Evolutionary conservation across 2,888 invertebrate genomes (phyloP), one percentile per base, ranked within the genome.

Genomic region (Agrilus biguttatus): DNA sequence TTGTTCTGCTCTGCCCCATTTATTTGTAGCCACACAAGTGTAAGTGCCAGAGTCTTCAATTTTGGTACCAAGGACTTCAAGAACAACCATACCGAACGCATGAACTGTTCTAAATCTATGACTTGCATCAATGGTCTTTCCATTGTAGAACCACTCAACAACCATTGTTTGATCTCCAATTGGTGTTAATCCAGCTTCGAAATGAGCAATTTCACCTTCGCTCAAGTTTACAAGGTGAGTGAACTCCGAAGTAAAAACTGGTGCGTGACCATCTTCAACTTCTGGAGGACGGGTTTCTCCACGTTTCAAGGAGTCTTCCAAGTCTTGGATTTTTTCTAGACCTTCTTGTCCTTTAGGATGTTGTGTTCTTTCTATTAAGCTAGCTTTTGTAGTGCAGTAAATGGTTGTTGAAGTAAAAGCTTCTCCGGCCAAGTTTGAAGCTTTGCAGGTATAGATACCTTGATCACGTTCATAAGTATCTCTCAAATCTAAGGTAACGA

Each of bases 181-280:
- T 10, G 98, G 98, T 40, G 90, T 85, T 7, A 98, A 74, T 39
- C 89, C 90, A 33, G 95, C 96, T 70, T 98, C 97, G 65, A 95
- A 96, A 66, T 97, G 96, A 51, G 95, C 95, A 53, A 93, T 84
- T 67, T 97, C 92, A 44, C 93, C 93, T 69, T 97, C 97, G 35
- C 82, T 83, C 39, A 97, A 73, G 55, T 89, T 88, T 8, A 74
- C 70, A 46, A 91, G 73, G 52, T 88, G 80, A 53, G 83, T 77
- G 65, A 90, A 90, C 60, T 88, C 83, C 1, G 89, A 86, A 6
- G 86, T 89, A 58, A 92, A 91, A 45, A 83, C 80, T 34, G 91
- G 92, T 44, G 91, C 79, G 59, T 85, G 81, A 8, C 89, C 90
- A 49, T 78, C 79, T 49, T 88, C 88, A 37, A 78, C 75, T 47